Base-by-base conservation (phyloP, 2,888 invertebrate species). In the Latrodectus hesperus region DNA sequence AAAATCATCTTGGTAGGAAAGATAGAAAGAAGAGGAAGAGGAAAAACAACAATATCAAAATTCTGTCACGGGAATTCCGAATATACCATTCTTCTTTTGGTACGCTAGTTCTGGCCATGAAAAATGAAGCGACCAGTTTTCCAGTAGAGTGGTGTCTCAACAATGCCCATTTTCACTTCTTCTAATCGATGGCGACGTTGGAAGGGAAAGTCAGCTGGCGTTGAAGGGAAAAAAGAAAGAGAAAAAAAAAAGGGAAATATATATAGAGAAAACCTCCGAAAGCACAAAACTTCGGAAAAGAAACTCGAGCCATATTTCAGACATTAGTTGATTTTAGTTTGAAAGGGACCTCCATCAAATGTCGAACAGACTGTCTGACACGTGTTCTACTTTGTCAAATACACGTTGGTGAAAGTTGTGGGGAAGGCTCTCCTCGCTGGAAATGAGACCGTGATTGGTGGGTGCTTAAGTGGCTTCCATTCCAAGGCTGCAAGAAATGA, bases 261-360 rank as follows among this genome's bases (percentile, higher is more conserved):
- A 38, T 38, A 38, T 38, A 38, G 38, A 38, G 38, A 38, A 38
- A 38, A 38, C 38, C 38, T 38, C 38, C 60, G 60, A 60, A 38
- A 60, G 60, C 60, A 12, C 60, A 72, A 72, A 80, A 81, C 67
- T 81, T 73, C 52, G 14, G 64, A 60, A 81, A 81, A 81, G 81
- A 81, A 81, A 74, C 74, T 81, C 67, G 81, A 74, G 67, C 81
- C 67, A 81, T 81, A 81, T 81, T 81, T 81, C 49, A 74, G 81
- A 81, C 65, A 81, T 81, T 81, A 72, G 81, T 65, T 64, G 65
- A 72, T 73, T 65, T 73, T 81, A 73, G 81, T 74, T 74, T 81
- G 81, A 73, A 72, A 65, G 67, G 65, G 64, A 52, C 67, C 73
- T 81, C 71, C 72, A 51, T 17, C 49, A n/a, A 52, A 67, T 51